Base-by-base conservation (phyloP, 2,113 vertebrate species). In the Tricholaema leucomelas region DNA sequence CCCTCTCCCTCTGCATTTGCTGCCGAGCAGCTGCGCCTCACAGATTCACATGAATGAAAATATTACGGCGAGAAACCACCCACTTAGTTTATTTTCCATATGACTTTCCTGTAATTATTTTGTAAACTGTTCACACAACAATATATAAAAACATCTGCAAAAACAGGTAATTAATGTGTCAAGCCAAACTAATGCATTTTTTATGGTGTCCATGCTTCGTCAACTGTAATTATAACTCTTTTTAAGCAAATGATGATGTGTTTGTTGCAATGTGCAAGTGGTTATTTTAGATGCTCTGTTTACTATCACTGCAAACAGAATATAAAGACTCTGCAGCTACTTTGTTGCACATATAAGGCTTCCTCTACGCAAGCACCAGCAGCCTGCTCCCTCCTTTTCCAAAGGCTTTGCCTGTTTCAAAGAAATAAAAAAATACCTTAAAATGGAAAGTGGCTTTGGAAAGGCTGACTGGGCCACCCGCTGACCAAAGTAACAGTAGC, bases 141-240 rank as follows among this genome's bases (percentile, higher is more conserved):
- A 98, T 98, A 98, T 98, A 98, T 98, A 98, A 98, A 98, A 99
- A 98, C 98, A 99, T 99, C 98, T 99, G 98, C 98, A 99, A 98
- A 98, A 98, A 98, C 98, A 98, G 98, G 98, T 98, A 99, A 98
- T 98, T 98, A 98, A 98, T 98, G 97, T 98, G 98, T 98, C 98
- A 98, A 98, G 98, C 97, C 98, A 98, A 98, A 98, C 98, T 98
- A 98, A 98, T 98, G 98, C 98, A 98, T 98, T 98, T 98, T 98
- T 98, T 98, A 98, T 98, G 98, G 98, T 98, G 97, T 97, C 98
- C 98, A 98, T 98, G 98, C 98, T 98, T 98, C 98, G 97, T 98
- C 98, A 98, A 97, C 98, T 98, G 97, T 98, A 99, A 98, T 98
- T 98, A 98, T 98, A 98, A 98, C 98, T 98, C 98, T 98, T 98